Evolutionary conservation across 2,113 vertebrate genomes (phyloP).

Genomic region (Uria lomvia): DNA sequence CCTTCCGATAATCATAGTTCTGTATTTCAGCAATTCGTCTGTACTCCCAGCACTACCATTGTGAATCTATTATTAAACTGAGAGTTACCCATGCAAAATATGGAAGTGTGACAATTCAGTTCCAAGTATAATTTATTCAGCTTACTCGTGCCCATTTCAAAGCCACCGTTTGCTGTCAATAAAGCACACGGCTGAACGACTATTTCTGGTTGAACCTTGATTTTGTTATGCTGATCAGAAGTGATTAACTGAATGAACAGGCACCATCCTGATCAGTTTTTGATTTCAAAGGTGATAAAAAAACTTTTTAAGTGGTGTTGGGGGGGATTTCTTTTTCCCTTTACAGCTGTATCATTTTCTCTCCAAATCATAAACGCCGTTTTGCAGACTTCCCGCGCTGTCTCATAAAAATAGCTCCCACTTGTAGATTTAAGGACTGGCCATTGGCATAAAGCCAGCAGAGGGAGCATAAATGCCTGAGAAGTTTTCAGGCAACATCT

Average conservation of each 20-base stretch:
- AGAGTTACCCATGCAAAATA: background rate
- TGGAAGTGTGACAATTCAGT: background rate
- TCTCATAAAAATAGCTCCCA: background rate
- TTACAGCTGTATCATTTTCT: background rate
- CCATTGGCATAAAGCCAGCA: background rate
- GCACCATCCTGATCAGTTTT: background rate
- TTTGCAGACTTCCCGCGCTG: background rate
- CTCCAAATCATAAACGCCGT: background rate
- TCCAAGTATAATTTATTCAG: background rate
- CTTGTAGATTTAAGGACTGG: background rate
- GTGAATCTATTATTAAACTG: background rate
- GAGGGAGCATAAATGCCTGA: background rate
- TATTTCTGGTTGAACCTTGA: background rate
- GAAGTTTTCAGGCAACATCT: constrained; percentile 10
- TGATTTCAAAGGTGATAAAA: background rate
- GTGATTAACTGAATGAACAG: background rate
- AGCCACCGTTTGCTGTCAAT: background rate
- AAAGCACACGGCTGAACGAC: background rate
- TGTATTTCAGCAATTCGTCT: background rate
- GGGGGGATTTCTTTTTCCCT: background rate
- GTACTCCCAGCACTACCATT: background rate
- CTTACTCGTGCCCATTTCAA: background rate
- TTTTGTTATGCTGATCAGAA: background rate
- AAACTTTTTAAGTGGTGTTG: background rate
- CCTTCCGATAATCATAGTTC: background rate